These are phyloP conservation scores for Sinopyrophorus schimmeli DNA, from an alignment of 2,888 invertebrate species.

Conservation along the genomic window DNA sequence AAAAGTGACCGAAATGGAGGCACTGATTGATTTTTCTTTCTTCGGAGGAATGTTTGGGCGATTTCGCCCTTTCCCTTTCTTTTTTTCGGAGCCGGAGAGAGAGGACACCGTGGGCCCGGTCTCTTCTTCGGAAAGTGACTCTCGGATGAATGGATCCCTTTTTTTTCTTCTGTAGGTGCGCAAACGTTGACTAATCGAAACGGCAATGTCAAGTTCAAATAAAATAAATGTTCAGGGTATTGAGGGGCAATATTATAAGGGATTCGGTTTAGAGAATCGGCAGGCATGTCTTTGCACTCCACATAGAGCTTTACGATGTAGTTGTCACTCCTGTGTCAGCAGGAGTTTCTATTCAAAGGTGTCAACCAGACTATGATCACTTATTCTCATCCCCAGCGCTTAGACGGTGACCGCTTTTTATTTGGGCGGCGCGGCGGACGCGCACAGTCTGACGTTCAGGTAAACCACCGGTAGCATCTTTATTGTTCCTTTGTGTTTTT, in stretches of 20 bases:
- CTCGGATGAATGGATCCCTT: too few relatives aligned
- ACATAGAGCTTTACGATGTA: conserved; percentile 50
- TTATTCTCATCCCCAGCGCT: conserved; percentile 45
- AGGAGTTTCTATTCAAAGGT: conserved; percentile 50
- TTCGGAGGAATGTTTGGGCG: conserved; percentile 10
- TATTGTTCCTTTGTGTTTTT: conserved; percentile 38
- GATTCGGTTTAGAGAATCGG: conserved; percentile 17
- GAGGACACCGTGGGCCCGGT: too few relatives aligned
- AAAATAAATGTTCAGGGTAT: conserved; percentile 22
- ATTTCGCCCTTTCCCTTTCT: neutral
- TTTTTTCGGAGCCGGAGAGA: neutral
- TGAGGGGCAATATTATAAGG: conserved; percentile 24
- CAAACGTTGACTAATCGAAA: conserved; percentile 7
- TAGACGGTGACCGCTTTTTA: conserved; percentile 32
- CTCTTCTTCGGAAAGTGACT: too few relatives aligned
- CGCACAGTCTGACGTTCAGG: conserved; percentile 33
- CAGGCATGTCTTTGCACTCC: conserved; percentile 46
- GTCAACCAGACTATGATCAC: conserved; percentile 51
- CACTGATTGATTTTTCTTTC: conserved; percentile 47
- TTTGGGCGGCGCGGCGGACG: conserved; percentile 6
- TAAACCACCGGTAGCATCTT: conserved; percentile 44
- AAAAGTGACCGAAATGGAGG: conserved; percentile 49
- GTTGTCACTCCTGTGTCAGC: conserved; percentile 49
- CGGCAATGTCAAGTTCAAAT: conserved; percentile 12
- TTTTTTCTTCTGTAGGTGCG: too few relatives aligned